Evolutionary conservation across 2,888 invertebrate genomes (phyloP).

Genomic region (Watsonalla binaria): DNA sequence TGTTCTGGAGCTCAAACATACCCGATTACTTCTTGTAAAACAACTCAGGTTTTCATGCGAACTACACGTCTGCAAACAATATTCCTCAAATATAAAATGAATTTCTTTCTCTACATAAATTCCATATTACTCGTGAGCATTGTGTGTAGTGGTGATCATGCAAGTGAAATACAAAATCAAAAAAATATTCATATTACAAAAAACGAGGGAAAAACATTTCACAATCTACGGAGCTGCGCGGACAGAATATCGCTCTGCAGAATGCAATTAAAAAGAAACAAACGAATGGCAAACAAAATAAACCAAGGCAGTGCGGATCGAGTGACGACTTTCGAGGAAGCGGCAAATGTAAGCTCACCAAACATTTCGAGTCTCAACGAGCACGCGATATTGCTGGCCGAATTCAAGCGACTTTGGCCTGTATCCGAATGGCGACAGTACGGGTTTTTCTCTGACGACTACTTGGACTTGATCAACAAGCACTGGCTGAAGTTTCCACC

Average conservation of each 20-base stretch:
- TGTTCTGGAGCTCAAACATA: slow-evolving; percentile 38
- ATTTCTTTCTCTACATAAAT: slow-evolving; percentile 32
- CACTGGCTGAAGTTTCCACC: slow-evolving; percentile 87
- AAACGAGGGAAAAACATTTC: slow-evolving; percentile 12
- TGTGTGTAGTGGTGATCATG: slow-evolving; percentile 33
- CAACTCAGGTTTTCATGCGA: slow-evolving; percentile 38
- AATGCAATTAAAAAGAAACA: slow-evolving; percentile 25
- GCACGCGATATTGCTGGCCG: slow-evolving; percentile 43
- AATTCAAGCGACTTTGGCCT: slow-evolving; percentile 63
- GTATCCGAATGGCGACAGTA: slow-evolving; percentile 69
- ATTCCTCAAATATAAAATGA: slow-evolving; percentile 33
- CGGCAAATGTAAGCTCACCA: slow-evolving; percentile 27
- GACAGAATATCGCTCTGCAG: slow-evolving; percentile 12
- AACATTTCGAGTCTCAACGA: slow-evolving; percentile 32
- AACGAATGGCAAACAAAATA: slow-evolving; percentile 24
- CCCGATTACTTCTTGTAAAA: slow-evolving; percentile 40
- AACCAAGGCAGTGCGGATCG: slow-evolving; percentile 22
- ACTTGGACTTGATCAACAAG: slow-evolving; percentile 80
- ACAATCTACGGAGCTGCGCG: slow-evolving; percentile 18
- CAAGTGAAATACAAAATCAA: slow-evolving; percentile 13
- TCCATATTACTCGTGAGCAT: slow-evolving; percentile 32
- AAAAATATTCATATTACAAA: slow-evolving; percentile 12
- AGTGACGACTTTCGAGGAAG: slow-evolving; percentile 23
- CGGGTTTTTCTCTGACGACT: slow-evolving; percentile 79
- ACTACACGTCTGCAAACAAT: slow-evolving; percentile 41